Evolutionary conservation across 1,140 invertebrate genomes (phyloP), one percentile per base, ranked within the genome.

Genomic region (Drosophila seguyi): DNA sequence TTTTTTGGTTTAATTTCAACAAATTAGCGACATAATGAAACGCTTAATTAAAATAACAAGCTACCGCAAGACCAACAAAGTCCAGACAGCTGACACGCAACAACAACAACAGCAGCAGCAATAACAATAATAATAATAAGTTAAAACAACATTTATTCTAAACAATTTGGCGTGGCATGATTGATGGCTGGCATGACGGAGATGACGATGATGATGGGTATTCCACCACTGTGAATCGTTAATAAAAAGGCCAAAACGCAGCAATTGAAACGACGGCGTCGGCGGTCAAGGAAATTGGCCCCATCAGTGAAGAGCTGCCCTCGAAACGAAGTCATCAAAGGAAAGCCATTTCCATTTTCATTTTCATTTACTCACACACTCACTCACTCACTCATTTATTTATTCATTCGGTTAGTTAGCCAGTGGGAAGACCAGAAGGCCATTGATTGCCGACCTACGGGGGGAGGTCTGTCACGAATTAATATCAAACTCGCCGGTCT

Each of bases 11-110:
- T 79, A 79, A 90, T 81, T 81, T 55, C 77, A 66, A 88, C 84
- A 84, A 88, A 88, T 88, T 88, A 84, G 81, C 73, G 63, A 62
- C 77, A 84, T 90, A 84, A 88, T 88, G 62, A 90, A 88, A 88
- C 77, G 77, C 77, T 81, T 88, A 90, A 88, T 88, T 88, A 90
- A 84, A 83, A 88, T 84, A 87, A 84, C 84, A 84, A 87, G 83
- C 84, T 52, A 65, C 58, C 41, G 47, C 68, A 79, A 57, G 62
- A 68, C 55, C 59, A 38, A 77, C 58, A 55, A 57, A 44, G 44
- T 67, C 62, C 52, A 74, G 76, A 66, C 81, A 86, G 65, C 75
- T 65, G 84, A 79, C 83, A 87, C 83, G 83, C 83, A 83, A 87
- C 73, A 84, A 50, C 22, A 31, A 31, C 29, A 31, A 48, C 66